Conservation (phyloP, 92 coral and sea anemone genomes). For the Plumapathes pennacea region DNA sequence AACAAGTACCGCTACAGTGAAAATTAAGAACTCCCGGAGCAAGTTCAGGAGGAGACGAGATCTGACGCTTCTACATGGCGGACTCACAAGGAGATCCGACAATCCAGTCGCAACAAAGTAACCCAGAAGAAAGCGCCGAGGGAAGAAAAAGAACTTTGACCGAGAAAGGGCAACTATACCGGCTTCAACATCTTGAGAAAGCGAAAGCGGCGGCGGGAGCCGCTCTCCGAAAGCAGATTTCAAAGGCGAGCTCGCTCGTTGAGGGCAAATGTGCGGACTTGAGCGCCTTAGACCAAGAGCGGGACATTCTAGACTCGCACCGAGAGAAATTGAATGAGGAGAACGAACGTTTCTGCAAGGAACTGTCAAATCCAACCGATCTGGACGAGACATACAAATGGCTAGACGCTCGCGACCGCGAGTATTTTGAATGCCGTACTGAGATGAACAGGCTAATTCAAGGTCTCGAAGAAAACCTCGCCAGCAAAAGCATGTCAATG, state of each 20-base stretch:
- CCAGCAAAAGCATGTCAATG: conserved; percentile 10
- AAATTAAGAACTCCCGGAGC: too few species aligned
- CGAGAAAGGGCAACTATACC: conserved; percentile 15
- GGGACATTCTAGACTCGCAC: conserved; percentile 28
- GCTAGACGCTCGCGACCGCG: conserved; percentile 43
- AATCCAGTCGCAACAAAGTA: too few species aligned
- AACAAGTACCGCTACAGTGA: too few species aligned
- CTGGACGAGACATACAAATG: conserved; percentile 23
- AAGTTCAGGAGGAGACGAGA: too few species aligned
- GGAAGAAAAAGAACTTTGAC: conserved; percentile 3
- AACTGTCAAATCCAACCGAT: conserved; percentile 11
- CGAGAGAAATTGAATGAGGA: conserved; percentile 40
- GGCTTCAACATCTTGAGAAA: conserved; percentile 2
- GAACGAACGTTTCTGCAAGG: conserved; percentile 23
- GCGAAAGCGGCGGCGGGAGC: conserved; percentile 21
- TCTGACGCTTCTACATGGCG: too few species aligned
- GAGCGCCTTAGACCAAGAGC: conserved; percentile 26
- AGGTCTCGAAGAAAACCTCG: not conserved
- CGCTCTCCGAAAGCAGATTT: conserved; percentile 27
- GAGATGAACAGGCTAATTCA: conserved; percentile 22
- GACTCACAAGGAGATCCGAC: too few species aligned
- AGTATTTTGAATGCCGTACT: conserved; percentile 37
- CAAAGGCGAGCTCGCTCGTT: conserved; percentile 8
- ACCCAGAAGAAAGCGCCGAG: too few species aligned
- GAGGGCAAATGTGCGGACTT: conserved; percentile 10